Conservation (phyloP, 2,113 vertebrate genomes). For the Hypomesus transpacificus region DNA sequence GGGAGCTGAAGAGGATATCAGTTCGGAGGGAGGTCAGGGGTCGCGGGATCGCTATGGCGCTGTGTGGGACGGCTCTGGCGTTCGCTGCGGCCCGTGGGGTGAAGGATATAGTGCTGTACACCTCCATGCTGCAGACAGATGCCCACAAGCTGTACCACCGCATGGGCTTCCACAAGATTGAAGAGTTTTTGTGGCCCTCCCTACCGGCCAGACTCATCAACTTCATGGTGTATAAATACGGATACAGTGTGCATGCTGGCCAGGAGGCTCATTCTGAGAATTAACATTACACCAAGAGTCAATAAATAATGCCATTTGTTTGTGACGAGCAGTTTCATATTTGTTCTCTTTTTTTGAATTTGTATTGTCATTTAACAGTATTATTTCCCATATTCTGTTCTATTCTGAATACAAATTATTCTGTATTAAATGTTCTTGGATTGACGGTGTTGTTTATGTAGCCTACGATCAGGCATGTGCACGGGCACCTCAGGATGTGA, state of each 20-base stretch:
- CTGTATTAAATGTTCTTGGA: no score
- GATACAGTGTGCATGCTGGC: slow-evolving; percentile 7
- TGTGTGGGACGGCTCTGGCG: slow-evolving; percentile 44
- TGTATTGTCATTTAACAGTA: background rate
- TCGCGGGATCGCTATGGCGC: slow-evolving; percentile 54
- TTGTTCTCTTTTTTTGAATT: background rate
- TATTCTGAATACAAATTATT: no score
- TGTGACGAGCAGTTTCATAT: background rate
- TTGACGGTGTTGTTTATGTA: no score
- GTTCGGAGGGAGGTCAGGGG: slow-evolving; percentile 54
- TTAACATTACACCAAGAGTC: no score
- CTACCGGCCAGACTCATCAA: slow-evolving; percentile 43
- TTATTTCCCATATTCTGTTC: background rate
- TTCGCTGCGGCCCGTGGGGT: slow-evolving; percentile 48
- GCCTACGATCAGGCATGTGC: background rate
- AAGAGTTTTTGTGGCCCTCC: slow-evolving; percentile 48
- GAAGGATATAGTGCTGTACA: slow-evolving; percentile 58
- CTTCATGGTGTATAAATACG: slow-evolving; percentile 45
- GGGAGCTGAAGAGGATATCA: slow-evolving; percentile 58
- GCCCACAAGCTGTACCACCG: slow-evolving; percentile 55
- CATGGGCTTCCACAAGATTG: slow-evolving; percentile 43
- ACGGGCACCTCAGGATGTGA: background rate
- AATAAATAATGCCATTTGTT: no score
- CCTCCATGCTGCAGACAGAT: slow-evolving; percentile 61
- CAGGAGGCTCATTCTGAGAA: no score